phyloP scores from a whole-genome alignment of 2,797 vertebrate genomes.

The Todus mexicanus region DNA sequence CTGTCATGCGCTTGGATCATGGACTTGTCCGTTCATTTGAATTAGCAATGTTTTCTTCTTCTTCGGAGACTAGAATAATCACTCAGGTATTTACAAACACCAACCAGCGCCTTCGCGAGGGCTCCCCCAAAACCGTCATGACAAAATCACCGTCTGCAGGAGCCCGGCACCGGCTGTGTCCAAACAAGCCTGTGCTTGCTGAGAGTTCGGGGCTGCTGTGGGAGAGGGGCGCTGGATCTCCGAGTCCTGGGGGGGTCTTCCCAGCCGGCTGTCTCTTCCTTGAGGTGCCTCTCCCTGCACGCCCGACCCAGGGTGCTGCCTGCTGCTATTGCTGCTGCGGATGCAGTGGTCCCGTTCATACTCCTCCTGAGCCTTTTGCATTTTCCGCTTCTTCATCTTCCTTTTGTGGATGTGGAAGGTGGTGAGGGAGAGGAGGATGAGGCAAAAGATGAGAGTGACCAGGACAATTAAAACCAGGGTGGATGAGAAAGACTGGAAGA shows the following conservation, averaged over 20 bases:
- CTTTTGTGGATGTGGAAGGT: slow-evolving; percentile 96
- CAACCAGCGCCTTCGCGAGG: slow-evolving; percentile 63
- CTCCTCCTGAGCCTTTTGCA: slow-evolving; percentile 93
- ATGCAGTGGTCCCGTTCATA: slow-evolving; percentile 93
- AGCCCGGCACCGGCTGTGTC: slow-evolving; percentile 73
- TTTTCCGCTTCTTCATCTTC: slow-evolving; percentile 94
- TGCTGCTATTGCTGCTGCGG: slow-evolving; percentile 59
- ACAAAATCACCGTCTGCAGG: slow-evolving; percentile 81
- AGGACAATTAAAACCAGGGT: slow-evolving; percentile 91
- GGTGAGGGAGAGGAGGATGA: slow-evolving; percentile 90
- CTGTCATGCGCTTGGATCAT: slow-evolving; percentile 74
- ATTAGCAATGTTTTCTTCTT: slow-evolving; percentile 68
- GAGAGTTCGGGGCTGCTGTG: slow-evolving; percentile 56
- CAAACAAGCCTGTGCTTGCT: slow-evolving; percentile 66
- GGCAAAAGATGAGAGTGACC: slow-evolving; percentile 88
- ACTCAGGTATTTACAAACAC: slow-evolving; percentile 80
- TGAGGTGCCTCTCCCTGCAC: slow-evolving; percentile 34
- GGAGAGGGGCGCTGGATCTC: slow-evolving; percentile 43
- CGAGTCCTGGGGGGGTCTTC: slow-evolving; percentile 68
- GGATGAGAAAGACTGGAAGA: slow-evolving; percentile 92
- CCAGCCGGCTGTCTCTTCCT: slow-evolving; percentile 59
- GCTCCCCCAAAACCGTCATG: slow-evolving; percentile 75
- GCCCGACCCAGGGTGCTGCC: slow-evolving; percentile 29
- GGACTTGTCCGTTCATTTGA: slow-evolving; percentile 54
- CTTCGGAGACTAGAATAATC: slow-evolving; percentile 73